Conservation (phyloP, 2,113 vertebrate genomes). For the Cettia cetti region DNA sequence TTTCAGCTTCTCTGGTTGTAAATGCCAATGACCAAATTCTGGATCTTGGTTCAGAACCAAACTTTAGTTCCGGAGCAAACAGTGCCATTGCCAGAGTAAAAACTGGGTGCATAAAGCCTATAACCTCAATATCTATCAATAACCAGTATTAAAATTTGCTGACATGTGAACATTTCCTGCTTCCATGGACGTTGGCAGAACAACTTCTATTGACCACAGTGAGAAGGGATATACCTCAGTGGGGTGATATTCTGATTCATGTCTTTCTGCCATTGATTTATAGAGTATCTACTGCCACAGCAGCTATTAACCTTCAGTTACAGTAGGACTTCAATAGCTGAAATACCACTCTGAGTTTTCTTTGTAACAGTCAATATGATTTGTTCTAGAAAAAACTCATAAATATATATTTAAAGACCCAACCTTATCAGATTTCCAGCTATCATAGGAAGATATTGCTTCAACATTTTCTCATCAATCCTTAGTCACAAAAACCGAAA, state of each 20-base stretch:
- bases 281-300: constrained; percentile 22
- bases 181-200: not conserved
- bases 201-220: not conserved
- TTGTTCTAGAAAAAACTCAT: not conserved
- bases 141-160: not conserved
- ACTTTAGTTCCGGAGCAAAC: not conserved
- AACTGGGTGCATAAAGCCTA: not conserved
- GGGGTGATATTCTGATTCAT: not conserved
- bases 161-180: not conserved
- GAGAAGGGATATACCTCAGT: not conserved
- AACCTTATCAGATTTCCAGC: not conserved
- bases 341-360: constrained; percentile 22
- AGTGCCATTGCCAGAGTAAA: not conserved
- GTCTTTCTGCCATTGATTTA: constrained; percentile 46
- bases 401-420: not conserved
- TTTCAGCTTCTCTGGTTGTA: not conserved
- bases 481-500: not conserved
- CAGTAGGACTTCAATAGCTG: constrained; percentile 31
- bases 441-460: not conserved
- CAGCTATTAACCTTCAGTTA: constrained; percentile 40
- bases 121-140: not conserved
- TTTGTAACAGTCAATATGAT: not conserved
- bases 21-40: not conserved
- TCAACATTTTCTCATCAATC: not conserved
- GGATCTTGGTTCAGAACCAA: not conserved